phyloP scores from a whole-genome alignment of 2,797 vertebrate species.

The Anisognathus igniventris region DNA sequence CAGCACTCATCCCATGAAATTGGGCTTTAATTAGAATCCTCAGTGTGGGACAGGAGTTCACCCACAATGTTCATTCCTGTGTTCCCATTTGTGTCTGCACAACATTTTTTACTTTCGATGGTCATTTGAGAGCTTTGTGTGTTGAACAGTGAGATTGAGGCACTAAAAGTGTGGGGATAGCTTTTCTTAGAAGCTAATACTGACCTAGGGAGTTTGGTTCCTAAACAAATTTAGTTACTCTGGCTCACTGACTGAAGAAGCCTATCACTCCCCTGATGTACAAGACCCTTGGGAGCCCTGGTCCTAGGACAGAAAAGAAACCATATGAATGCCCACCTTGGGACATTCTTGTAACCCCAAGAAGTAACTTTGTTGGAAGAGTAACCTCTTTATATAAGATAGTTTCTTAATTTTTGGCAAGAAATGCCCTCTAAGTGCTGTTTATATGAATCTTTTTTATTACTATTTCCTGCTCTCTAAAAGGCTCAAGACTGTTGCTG shows the following conservation, averaged over 20 bases:
- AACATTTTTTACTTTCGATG: fast-evolving
- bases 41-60: background rate
- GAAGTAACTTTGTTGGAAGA: background rate
- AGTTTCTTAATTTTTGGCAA: background rate
- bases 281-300: background rate
- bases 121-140: background rate
- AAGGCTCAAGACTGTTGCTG: background rate
- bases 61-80: background rate
- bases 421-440: background rate
- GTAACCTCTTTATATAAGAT: background rate
- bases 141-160: background rate
- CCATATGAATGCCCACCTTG: background rate
- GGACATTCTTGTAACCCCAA: background rate
- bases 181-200: background rate
- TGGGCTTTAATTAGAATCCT: background rate
- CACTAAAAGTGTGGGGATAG: background rate
- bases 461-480: background rate
- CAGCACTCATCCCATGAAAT: background rate
- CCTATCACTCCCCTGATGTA: background rate
- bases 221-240: background rate
- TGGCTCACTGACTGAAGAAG: background rate
- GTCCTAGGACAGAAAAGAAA: background rate
- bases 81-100: background rate
- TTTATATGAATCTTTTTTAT: background rate
- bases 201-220: background rate